Percentiles rank a stretch among this genome's conserved stretches.
Conservation (phyloP, 2,797 vertebrate genomes). For the Protonibea diacanthus region DNA sequence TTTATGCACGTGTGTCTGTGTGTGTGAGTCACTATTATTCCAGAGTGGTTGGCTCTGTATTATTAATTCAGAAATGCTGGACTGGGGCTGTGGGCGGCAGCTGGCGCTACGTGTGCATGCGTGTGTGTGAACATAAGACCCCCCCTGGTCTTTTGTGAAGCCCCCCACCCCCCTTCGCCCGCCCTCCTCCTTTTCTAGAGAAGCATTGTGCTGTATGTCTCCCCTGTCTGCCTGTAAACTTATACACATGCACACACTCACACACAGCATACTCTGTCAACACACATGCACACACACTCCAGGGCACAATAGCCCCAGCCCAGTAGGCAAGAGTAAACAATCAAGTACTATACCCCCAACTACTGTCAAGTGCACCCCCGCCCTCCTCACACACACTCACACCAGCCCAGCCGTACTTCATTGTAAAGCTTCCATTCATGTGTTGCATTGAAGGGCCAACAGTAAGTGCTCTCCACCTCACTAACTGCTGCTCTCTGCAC, state of each 20-base stretch:
- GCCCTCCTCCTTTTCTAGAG: constrained; percentile 32
- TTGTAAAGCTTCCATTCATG: constrained; percentile 80
- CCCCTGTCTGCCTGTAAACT: constrained; percentile 62
- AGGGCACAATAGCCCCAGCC: constrained; percentile 66
- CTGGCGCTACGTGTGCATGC: constrained; percentile 70
- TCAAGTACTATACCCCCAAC: constrained; percentile 67
- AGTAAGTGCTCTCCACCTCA: constrained; percentile 85
- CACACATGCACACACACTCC: constrained; percentile 26
- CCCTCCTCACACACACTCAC: constrained; percentile 38
- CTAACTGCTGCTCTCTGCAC: constrained; percentile 81
- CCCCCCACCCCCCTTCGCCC: constrained; percentile 8
- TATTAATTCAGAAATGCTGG: constrained; percentile 87
- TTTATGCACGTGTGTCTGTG: constrained; percentile 65
- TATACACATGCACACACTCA: constrained; percentile 37
- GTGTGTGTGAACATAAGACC: constrained; percentile 64
- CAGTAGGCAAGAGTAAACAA: constrained; percentile 80
- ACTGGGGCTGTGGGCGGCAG: constrained; percentile 77
- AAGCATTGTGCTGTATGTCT: constrained; percentile 57
- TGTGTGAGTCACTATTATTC: constrained; percentile 80
- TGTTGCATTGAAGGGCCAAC: constrained; percentile 75
- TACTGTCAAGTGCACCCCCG: constrained; percentile 64
- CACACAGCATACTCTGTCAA: constrained; percentile 23
- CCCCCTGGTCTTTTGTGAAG: constrained; percentile 71
- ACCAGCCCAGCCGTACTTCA: constrained; percentile 70
- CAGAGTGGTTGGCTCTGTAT: constrained; percentile 84